Conservation (phyloP, 2,797 vertebrate species). For the Crax fasciolata region DNA sequence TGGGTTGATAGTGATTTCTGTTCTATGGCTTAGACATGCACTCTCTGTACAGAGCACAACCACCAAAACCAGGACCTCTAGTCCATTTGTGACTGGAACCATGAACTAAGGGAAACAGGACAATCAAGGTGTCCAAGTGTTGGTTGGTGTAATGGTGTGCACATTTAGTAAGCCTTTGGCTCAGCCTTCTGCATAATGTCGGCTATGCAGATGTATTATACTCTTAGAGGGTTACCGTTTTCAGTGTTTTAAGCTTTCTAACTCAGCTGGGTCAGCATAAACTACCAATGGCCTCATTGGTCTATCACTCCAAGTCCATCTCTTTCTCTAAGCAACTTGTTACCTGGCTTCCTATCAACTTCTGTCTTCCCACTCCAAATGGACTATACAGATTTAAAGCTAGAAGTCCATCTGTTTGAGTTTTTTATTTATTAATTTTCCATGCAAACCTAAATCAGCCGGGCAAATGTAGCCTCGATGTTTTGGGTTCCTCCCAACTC, state of each 20-base stretch:
- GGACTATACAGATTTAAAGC: background rate
- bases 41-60: background rate
- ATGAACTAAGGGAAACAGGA: background rate
- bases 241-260: background rate
- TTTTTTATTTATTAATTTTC: background rate
- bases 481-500: background rate
- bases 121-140: fast-evolving
- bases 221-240: background rate
- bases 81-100: background rate
- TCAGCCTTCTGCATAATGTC: background rate
- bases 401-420: background rate
- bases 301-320: background rate
- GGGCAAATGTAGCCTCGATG: background rate
- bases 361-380: background rate
- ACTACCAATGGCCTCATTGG: fast-evolving
- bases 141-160: background rate
- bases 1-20: background rate
- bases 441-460: background rate
- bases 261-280: background rate
- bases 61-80: background rate
- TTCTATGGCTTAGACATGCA: background rate
- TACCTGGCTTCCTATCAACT: background rate
- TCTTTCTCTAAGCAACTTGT: background rate
- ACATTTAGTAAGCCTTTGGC: background rate
- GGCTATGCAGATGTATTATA: background rate